Conservation (phyloP, 2,113 vertebrate species). For the Gymnocephalus cernua region DNA sequence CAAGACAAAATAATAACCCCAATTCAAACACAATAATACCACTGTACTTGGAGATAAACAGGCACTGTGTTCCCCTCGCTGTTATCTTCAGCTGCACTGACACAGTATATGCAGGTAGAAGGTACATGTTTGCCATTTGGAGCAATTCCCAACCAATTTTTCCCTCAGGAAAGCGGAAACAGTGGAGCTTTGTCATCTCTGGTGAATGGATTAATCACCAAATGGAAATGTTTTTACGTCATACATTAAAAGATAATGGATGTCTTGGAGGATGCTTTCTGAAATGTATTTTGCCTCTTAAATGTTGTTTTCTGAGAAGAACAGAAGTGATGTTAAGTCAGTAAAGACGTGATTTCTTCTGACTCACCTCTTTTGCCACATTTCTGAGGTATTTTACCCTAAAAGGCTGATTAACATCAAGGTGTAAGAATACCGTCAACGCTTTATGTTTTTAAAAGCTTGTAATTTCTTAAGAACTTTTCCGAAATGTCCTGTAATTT, state of each 20-base stretch:
- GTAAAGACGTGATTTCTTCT: neutral
- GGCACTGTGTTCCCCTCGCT: neutral
- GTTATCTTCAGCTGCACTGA: neutral
- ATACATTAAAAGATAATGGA: no score
- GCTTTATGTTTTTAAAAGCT: no score
- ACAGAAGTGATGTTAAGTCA: neutral
- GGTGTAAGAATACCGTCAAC: neutral
- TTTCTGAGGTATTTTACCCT: neutral
- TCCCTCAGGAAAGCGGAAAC: neutral
- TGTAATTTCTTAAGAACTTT: no score
- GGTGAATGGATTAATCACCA: neutral
- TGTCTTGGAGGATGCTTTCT: neutral
- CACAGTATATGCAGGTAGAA: neutral
- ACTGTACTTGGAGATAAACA: neutral
- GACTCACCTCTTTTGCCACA: neutral
- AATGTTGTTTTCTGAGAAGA: neutral
- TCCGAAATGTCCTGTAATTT: no score
- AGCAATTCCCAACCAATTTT: neutral
- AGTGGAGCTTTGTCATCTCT: neutral
- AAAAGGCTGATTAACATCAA: neutral
- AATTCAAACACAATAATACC: neutral
- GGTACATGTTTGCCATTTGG: no score
- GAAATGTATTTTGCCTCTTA: neutral
- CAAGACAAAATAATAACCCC: constrained; percentile 20
- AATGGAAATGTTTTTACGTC: neutral